Percentiles rank a stretch among this genome's conserved stretches.
These are phyloP conservation scores for Nasonia giraulti DNA, from an alignment of 1,140 invertebrate species.

Conservation along the genomic window DNA sequence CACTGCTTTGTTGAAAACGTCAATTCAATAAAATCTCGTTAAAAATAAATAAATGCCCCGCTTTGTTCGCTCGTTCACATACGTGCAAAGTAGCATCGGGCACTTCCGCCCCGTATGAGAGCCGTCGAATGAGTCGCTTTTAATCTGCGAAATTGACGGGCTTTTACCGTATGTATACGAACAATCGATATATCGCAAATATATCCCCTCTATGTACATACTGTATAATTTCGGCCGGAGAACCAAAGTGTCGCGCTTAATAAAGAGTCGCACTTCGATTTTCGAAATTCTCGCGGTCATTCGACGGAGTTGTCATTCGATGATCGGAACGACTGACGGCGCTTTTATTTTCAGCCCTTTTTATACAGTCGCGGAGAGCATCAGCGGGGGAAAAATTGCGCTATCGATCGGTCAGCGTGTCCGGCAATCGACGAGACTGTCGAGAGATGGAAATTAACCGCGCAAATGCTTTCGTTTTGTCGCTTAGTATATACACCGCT, in stretches of 20 bases:
- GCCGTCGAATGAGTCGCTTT: not conserved
- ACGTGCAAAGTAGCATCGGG: no score
- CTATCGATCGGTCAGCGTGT: no score
- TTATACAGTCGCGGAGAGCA: no score
- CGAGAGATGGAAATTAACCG: no score
- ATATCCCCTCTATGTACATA: not conserved
- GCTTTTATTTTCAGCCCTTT: no score
- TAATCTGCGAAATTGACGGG: constrained; percentile 36
- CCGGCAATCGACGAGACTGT: no score
- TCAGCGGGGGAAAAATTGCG: not conserved
- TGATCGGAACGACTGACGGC: not conserved
- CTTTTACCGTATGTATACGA: constrained; percentile 26
- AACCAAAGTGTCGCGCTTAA: constrained; percentile 22
- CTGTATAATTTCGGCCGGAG: constrained; percentile 33
- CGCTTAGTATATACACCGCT: no score
- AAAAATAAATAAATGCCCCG: not conserved
- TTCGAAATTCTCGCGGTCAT: not conserved
- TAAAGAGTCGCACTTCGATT: constrained; percentile 3
- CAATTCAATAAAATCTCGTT: not conserved
- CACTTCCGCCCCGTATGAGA: not conserved
- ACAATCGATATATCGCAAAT: constrained; percentile 25
- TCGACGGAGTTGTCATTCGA: not conserved
- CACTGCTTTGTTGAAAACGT: not conserved
- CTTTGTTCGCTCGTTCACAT: no score
- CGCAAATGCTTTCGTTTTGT: no score